Base-by-base conservation (phyloP, 2,888 invertebrate species). In the Hetaerina titia region DNA sequence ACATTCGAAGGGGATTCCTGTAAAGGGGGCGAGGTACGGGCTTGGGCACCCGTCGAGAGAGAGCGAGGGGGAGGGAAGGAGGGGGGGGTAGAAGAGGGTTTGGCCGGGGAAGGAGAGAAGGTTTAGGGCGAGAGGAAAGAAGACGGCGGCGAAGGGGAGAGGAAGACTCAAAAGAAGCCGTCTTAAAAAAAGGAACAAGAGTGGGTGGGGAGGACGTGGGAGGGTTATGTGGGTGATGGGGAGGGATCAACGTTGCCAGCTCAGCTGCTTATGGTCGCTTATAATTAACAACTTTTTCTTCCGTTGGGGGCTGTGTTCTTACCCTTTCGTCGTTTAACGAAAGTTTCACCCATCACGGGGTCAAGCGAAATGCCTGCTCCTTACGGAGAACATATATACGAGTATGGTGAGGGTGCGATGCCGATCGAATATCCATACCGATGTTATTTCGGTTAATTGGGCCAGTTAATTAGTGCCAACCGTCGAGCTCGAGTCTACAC, bases 101-200 rank as follows among this genome's bases (percentile, higher is more conserved):
- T n/a, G 69, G n/a, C n/a, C 9, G 69, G 17, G 69, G 69, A 69
- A n/a, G 81, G 81, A n/a, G n/a, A 81, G 31, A 31, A 25, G 31
- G 81, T 45, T 2, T 45, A 1, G 69, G 17, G 69, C n/a, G n/a
- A n/a, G 81, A 31, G 69, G n/a, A 81, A 11, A 31, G 81, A 11
- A 31, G 15, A 31, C 2, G 31, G 13, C 74, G n/a, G 25, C 19
- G n/a, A 25, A 81, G 81, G 81, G 81, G 81, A 45, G 81, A 15
- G 31, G 31, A 81, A 81, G 81, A 31, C 81, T 81, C 81, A 81
- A 81, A 81, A 81, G 81, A 81, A 81, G 81, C 81, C 81, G 81
- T 81, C 81, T 81, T 81, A 7, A 81, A 81, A 22, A 81, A 81
- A 81, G 31, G 81, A 81, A 45, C 2, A 45, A 45, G 81, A 81